Evolutionary conservation across 2,888 invertebrate genomes (phyloP), one percentile per base, ranked within the genome.

Genomic region (Cryptophagus acutangulus): DNA sequence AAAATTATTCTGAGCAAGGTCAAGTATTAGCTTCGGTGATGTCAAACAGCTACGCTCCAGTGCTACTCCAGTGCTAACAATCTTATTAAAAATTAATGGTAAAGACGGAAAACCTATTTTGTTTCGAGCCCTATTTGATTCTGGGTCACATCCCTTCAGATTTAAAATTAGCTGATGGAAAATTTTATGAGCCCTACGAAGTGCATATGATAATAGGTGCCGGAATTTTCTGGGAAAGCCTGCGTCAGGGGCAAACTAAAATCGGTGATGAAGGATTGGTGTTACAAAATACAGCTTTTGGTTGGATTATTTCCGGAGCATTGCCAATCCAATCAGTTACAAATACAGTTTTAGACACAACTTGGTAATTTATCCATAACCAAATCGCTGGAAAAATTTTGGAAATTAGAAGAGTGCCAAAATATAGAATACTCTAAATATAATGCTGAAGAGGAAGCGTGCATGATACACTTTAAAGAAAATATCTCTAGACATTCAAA

Each of bases 401-500:
- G 24, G 24, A n/a, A 20, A 20, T n/a, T 20, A 8, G 24, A 20
- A n/a, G 24, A 20, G 24, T n/a, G n/a, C n/a, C n/a, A n/a, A n/a
- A n/a, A n/a, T n/a, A 20, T 20, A 8, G 6, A 6, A 20, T 20
- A 6, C n/a, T 20, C 24, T 8, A 20, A 20, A 20, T 20, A 8
- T 20, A 20, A 8, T 20, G 6, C 24, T 8, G 24, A 20, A n/a
- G 24, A 20, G 24, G n/a, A 20, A 20, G 6, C n/a, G 6, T 20
- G 24, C 24, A n/a, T 8, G n/a, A 20, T 8, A 8, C 24, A 20
- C n/a, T 20, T 20, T 20, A 20, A 20, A 6, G n/a, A 8, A 8
- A 20, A 20, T 20, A 20, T n/a, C 6, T 8, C 6, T 8, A 6
- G 24, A 20, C 24, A 20, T 8, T 20, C 24, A n/a, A n/a, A 20